Conservation (phyloP, 2,113 vertebrate species). For the Turnix velox region DNA sequence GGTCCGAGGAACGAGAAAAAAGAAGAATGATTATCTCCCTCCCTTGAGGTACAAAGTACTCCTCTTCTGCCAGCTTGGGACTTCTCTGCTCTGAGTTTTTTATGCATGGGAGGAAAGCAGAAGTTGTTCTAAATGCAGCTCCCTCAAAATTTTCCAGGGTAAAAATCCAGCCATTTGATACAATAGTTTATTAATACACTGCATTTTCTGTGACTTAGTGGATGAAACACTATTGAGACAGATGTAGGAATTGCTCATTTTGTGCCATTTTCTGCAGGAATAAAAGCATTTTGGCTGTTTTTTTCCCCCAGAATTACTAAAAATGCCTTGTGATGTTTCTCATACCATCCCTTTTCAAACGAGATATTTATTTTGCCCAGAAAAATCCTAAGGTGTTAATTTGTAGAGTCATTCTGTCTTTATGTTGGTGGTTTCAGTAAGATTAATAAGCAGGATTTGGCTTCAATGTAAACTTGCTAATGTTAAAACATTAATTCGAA, state of each 20-base stretch:
- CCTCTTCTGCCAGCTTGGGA: not conserved
- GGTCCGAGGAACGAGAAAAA: not conserved
- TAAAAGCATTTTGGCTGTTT: not conserved
- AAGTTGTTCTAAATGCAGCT: not conserved
- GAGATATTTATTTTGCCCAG: not conserved
- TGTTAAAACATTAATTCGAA: not conserved
- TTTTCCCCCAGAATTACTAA: not conserved
- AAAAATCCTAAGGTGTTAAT: not conserved
- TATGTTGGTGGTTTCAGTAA: not conserved
- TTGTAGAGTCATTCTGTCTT: not conserved
- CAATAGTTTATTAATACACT: not conserved
- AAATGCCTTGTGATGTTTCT: not conserved
- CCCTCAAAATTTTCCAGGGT: not conserved
- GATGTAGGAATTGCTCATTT: not conserved
- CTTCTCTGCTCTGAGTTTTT: not conserved
- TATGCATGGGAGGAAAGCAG: not conserved
- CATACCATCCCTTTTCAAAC: not conserved
- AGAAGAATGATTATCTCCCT: not conserved
- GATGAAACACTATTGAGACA: not conserved
- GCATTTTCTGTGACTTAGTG: not conserved
- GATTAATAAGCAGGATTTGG: not conserved
- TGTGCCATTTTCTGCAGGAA: not conserved
- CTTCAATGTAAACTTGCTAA: not conserved
- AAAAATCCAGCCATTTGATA: not conserved
- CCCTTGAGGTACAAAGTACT: not conserved